phyloP scores from a whole-genome alignment of 2,113 vertebrate species.

The Microcebus ravelobensis region DNA sequence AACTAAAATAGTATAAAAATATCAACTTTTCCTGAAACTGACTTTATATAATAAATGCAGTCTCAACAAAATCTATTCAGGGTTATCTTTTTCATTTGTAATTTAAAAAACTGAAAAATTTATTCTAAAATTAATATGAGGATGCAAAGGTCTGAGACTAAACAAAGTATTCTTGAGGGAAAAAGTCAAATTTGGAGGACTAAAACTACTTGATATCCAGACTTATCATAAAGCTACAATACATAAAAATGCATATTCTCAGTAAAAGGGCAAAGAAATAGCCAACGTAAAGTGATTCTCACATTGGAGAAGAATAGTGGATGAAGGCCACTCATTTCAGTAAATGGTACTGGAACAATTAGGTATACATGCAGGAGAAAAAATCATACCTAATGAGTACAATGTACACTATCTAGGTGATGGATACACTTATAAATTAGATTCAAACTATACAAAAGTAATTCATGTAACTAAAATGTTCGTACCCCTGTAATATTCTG shows the following conservation, averaged over 20 bases:
- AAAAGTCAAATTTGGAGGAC: neutral
- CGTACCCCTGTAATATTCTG: too few relatives aligned
- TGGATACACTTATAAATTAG: too few relatives aligned
- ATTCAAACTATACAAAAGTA: too few relatives aligned
- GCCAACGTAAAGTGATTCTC: neutral
- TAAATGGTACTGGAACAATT: neutral
- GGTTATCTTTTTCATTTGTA: neutral
- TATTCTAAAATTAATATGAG: neutral
- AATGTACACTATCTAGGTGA: too few relatives aligned
- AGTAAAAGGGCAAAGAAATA: neutral
- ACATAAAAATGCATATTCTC: neutral
- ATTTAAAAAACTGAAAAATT: neutral
- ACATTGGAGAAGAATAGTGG: neutral
- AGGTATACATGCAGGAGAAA: neutral
- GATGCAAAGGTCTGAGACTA: neutral
- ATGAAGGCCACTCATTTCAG: neutral
- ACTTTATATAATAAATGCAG: neutral
- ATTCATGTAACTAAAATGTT: too few relatives aligned
- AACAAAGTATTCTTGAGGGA: neutral
- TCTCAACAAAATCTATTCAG: neutral
- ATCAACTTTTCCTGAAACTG: neutral
- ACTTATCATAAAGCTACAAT: neutral
- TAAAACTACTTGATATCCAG: neutral
- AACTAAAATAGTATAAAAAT: neutral
- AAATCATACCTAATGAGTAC: too few relatives aligned